Base-by-base conservation (phyloP, 2,888 invertebrate genomes). In the Drosophila borealis region DNA sequence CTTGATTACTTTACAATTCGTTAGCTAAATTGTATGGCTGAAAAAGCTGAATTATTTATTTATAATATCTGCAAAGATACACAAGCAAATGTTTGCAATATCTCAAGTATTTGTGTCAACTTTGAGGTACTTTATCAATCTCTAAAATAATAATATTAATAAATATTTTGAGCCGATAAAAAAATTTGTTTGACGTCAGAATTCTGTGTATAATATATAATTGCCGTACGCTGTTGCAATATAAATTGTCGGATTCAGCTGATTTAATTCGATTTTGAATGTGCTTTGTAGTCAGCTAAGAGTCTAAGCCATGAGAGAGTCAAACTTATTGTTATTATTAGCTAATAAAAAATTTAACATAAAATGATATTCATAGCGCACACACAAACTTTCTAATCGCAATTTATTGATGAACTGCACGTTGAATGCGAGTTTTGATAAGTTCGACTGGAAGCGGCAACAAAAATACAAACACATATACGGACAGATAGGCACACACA, bases 301-400 rank as follows among this genome's bases (percentile, higher is more conserved):
- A 33, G 46, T 34, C 49, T 39, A 21, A 17, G 36, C 39, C 49
- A 41, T 53, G 21, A 50, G 53, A 42, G 51, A 57, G 48, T 36
- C 48, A 42, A 46, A 59, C 46, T 51, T 55, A 59, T 62, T 66
- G 34, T 54, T 50, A 19, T 71, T 68, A 85, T 81, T 72, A 72
- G 29, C 65, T 49, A 75, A 80, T 67, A 72, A 74, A 78, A 81
- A 64, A 53, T 34, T 50, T 9, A 33, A 54, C 21, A 41, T 3
- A 37, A 49, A 60, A 48, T 50, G 2, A 49, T 72, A 68, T 55
- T 48, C 57, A 55, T 39, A 39, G 64, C 62, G 60, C 67, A 65
- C 59, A 66, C 55, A 55, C 48, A 64, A 76, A 85, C 89, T 85
- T 85, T 89, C 85, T 80, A 88, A 82, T 89, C 86, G 49, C 60